Percentiles rank a stretch among this genome's conserved stretches.
Evolutionary conservation across 2,113 vertebrate genomes (phyloP).

Genomic region (Aspiorhynchus laticeps): DNA sequence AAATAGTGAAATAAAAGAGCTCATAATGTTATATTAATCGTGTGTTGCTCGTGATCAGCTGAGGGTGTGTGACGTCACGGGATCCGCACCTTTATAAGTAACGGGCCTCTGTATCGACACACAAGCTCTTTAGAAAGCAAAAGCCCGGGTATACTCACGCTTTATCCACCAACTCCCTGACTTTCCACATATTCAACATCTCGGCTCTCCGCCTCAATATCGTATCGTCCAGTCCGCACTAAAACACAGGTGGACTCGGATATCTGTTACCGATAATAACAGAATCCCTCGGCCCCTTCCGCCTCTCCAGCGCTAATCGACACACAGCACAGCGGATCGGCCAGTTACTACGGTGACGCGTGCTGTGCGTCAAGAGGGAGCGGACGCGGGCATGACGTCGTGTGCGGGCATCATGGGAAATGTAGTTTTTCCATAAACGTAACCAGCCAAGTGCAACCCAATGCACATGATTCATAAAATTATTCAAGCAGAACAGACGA

Average conservation of each 20-base stretch:
- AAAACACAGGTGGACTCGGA: slow-evolving; percentile 60
- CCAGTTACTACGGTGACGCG: slow-evolving; percentile 77
- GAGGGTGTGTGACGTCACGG: slow-evolving; percentile 75
- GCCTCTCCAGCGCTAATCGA: slow-evolving; percentile 44
- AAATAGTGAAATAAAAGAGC: neutral
- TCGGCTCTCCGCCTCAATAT: slow-evolving; percentile 67
- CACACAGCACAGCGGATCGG: slow-evolving; percentile 61
- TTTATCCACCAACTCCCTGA: slow-evolving; percentile 97
- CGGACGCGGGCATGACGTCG: neutral
- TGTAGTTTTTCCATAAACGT: slow-evolving; percentile 6
- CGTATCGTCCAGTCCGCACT: slow-evolving; percentile 63
- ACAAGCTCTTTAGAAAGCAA: slow-evolving; percentile 33
- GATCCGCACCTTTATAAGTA: slow-evolving; percentile 60
- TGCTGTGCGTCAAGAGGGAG: slow-evolving; percentile 37
- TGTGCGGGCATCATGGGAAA: slow-evolving; percentile 4
- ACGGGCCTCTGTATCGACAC: slow-evolving; percentile 50
- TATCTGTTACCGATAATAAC: slow-evolving; percentile 61
- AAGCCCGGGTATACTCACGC: slow-evolving; percentile 84
- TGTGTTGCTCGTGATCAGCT: slow-evolving; percentile 61
- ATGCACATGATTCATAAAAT: neutral
- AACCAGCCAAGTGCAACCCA: neutral
- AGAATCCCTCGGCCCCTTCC: slow-evolving; percentile 47
- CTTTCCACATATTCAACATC: slow-evolving; percentile 98
- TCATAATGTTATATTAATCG: neutral
- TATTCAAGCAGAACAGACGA: neutral